phyloP scores from a whole-genome alignment of 2,113 vertebrate species.

The Chionis minor region DNA sequence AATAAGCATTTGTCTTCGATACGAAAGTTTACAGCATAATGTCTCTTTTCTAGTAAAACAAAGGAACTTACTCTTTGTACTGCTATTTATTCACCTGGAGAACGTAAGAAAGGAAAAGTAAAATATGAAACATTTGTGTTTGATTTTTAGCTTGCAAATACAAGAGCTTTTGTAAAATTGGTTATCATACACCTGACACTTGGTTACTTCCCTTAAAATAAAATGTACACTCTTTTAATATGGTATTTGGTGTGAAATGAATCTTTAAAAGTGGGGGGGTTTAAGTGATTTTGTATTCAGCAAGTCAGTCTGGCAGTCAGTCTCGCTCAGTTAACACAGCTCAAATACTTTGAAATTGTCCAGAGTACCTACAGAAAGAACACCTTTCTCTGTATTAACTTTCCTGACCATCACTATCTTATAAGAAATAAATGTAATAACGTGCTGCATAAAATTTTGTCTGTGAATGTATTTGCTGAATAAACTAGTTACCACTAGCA shows the following conservation, averaged over 20 bases:
- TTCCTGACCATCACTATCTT: not conserved
- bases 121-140: not conserved
- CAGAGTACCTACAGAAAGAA: not conserved
- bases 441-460: not conserved
- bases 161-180: not conserved
- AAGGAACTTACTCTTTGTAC: not conserved
- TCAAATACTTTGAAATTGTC: not conserved
- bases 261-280: not conserved
- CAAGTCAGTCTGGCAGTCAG: not conserved
- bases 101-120: not conserved
- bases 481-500: not conserved
- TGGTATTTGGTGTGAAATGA: not conserved
- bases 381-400: not conserved
- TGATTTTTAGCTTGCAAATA: not conserved
- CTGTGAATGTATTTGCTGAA: not conserved
- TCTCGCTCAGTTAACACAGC: not conserved
- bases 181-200: not conserved
- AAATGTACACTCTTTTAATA: not conserved
- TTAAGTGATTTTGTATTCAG: not conserved
- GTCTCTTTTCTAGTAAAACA: not conserved
- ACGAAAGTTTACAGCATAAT: not conserved
- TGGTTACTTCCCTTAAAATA: not conserved
- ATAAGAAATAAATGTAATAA: not conserved
- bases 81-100: not conserved
- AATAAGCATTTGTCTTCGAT: not conserved